phyloP scores from a whole-genome alignment of 1,140 invertebrate species.

The Cecropterus lyciades region DNA sequence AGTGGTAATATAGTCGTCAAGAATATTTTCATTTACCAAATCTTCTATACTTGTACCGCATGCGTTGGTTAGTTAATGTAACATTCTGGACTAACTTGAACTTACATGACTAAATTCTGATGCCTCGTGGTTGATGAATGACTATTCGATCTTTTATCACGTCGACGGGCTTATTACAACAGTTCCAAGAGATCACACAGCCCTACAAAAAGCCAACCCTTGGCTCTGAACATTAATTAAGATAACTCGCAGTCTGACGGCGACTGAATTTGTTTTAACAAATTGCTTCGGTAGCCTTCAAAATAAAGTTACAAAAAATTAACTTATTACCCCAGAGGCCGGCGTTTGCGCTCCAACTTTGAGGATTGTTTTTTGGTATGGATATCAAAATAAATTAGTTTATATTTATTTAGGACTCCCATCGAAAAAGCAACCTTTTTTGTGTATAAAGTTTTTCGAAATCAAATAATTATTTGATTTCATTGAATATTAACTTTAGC shows the following conservation, averaged over 20 bases:
- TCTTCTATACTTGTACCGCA: too few species aligned
- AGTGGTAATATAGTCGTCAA: too few species aligned
- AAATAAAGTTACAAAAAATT: constrained; percentile 43
- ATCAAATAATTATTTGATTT: too few species aligned
- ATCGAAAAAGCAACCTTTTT: not conserved
- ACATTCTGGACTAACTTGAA: too few species aligned
- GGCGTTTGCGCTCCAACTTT: not conserved
- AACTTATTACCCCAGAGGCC: constrained; percentile 6
- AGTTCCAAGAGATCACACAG: constrained; percentile 2
- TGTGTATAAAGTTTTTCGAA: not conserved
- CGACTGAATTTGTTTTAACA: constrained; percentile 59
- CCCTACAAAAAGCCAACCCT: constrained; percentile 25
- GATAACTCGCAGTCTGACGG: constrained; percentile 45
- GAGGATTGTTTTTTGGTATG: constrained; percentile 1
- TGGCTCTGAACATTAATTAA: constrained; percentile 53
- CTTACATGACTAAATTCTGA: too few species aligned
- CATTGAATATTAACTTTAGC: too few species aligned
- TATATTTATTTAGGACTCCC: constrained; percentile 1
- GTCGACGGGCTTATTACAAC: not conserved
- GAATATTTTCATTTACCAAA: too few species aligned
- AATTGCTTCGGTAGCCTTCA: constrained; percentile 48
- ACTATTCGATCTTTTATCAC: too few species aligned
- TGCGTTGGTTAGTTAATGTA: too few species aligned
- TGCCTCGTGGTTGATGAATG: too few species aligned
- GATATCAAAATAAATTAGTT: constrained; percentile 6